Conservation (phyloP, 2,888 invertebrate genomes). For the Calliopum simillimum region DNA sequence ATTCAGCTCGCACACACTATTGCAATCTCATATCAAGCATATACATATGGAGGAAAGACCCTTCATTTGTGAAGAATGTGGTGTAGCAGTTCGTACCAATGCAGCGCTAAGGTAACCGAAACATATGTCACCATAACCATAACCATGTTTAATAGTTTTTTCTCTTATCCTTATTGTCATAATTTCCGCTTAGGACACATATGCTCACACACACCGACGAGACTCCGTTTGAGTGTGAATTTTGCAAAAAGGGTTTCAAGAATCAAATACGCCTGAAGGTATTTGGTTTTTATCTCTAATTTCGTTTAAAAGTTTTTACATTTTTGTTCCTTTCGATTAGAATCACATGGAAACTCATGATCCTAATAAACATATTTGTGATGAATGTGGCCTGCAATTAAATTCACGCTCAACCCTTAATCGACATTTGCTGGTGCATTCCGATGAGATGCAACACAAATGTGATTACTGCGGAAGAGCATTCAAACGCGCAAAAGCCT, state of each 20-base stretch:
- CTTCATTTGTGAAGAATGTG: constrained; percentile 69
- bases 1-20: constrained; percentile 53
- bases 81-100: constrained; percentile 67
- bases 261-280: constrained; percentile 58
- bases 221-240: constrained; percentile 68
- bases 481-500: constrained; percentile 66
- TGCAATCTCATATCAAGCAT: constrained; percentile 57
- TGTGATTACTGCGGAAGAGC: constrained; percentile 64
- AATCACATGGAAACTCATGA: constrained; percentile 63
- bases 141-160: no score
- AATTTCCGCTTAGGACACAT: no score
- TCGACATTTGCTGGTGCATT: constrained; percentile 62
- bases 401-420: constrained; percentile 61
- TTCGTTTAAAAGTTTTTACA: no score
- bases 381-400: constrained; percentile 60
- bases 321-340: constrained; percentile 41
- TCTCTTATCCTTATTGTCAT: no score
- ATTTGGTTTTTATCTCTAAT: no score
- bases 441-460: constrained; percentile 63
- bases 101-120: constrained; percentile 67
- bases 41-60: constrained; percentile 65
- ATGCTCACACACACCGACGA: constrained; percentile 69
- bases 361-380: constrained; percentile 62
- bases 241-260: constrained; percentile 66
- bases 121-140: no score